A percentile compares a stretch with the other conserved stretches of the same genome.
phyloP scores from a whole-genome alignment of 2,888 invertebrate genomes.

The Scaptomyza caliginosa region DNA sequence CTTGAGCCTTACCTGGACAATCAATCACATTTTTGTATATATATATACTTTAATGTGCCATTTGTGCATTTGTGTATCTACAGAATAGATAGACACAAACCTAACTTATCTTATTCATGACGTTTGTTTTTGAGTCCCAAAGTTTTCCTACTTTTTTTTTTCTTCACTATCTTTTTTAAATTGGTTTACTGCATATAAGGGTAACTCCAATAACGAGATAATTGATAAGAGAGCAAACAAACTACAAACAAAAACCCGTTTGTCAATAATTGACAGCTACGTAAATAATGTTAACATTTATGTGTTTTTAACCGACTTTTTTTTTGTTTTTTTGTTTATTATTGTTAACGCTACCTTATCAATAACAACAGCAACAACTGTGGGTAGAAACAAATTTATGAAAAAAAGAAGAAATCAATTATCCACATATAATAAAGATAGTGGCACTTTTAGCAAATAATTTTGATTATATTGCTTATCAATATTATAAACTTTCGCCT shows the following conservation, averaged over 20 bases:
- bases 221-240: too few species aligned
- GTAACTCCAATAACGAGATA: too few species aligned
- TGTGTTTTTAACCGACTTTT: slow-evolving; percentile 41
- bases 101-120: too few species aligned
- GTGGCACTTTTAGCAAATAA: slow-evolving; percentile 4
- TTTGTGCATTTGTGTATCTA: background rate
- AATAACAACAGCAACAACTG: slow-evolving; percentile 1
- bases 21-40: slow-evolving; percentile 3
- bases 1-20: slow-evolving; percentile 23
- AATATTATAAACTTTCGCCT: slow-evolving; percentile 45
- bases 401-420: slow-evolving; percentile 1
- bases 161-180: too few species aligned
- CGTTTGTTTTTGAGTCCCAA: too few species aligned
- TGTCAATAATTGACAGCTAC: slow-evolving; percentile 77
- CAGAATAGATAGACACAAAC: too few species aligned
- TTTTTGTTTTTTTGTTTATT: background rate
- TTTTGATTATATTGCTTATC: slow-evolving; percentile 25
- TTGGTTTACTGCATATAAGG: too few species aligned
- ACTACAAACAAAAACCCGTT: slow-evolving; percentile 51
- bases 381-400: slow-evolving; percentile 9
- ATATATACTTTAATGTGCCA: slow-evolving; percentile 1
- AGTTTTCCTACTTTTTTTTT: too few species aligned
- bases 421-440: background rate
- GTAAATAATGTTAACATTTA: slow-evolving; percentile 69
- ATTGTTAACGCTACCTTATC: slow-evolving; percentile 26